Evolutionary conservation across 1,140 invertebrate genomes (phyloP), one percentile per base, ranked within the genome.

Genomic region (Trachelipus rathkii): DNA sequence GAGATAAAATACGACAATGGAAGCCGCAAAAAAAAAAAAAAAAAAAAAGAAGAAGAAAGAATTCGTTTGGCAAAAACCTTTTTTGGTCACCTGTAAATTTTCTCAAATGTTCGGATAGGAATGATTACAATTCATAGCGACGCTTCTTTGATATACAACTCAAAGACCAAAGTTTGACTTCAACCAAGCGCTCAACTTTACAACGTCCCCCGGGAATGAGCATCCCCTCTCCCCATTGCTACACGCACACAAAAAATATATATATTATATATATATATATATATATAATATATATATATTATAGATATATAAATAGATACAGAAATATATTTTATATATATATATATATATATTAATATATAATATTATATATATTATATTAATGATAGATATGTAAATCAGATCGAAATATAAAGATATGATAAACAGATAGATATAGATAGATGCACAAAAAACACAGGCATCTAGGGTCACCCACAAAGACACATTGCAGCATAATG

Each of bases 21-120:
- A 60, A 60, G 11, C 50, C 11, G 50, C 33, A 33, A 33, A 33
- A 33, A 33, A 33, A 33, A 33, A 33, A 33, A 33, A 33, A 33
- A 33, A 33, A 33, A 33, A 33, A 33, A 33, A 33, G 46, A 9
- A 15, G 46, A 50, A 50, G 15, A 60, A 60, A 19, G 3, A 19
- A 15, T 19, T 60, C 50, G 11, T 60, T 60, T 19, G 19, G 11
- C 50, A 60, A 60, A 60, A 13, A 8, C 50, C 50, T 60, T 19
- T 60, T 19, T 60, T 60, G 50, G 50, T 60, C 50, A 60, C 50
- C 50, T 60, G 50, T 60, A 60, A 60, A 60, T 60, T 60, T 60
- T 19, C 50, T 15, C 50, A 19, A 60, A 60, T 60, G 50, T 60
- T 60, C 50, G 50, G 19, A 19, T 19, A 60, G 33, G 33, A 60